Base-by-base conservation (phyloP, 2,888 invertebrate genomes). In the Caenorhabditis sp. region DNA sequence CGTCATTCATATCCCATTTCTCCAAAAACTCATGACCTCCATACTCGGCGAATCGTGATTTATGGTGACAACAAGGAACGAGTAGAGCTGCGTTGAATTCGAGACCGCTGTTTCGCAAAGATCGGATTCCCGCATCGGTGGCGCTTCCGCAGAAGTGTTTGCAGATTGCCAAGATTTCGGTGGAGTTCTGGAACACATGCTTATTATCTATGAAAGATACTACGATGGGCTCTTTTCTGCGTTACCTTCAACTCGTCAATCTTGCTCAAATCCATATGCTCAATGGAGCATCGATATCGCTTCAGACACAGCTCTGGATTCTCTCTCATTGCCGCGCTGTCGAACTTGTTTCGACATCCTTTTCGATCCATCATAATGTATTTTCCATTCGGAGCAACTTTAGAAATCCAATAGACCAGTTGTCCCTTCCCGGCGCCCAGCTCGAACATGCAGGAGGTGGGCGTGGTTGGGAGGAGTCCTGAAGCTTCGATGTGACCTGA, bases 71-170 rank as follows among this genome's bases (percentile, higher is more conserved):
- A 70, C 90, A 90, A 0, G 90, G 90, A 0, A 88, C 86, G 4
- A 90, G 70, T 26, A 88, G 82, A 19, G 90, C 87, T 56, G 88
- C 87, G 22, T 76, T 81, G 19, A 86, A 79, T 16, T 74, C 66
- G 1, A 87, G 54, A 4, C 83, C 81, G 63, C 81, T 77, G 38
- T 81, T 81, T n/a, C 24, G 22, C 24, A 84, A 58, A 14, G 81
- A 85, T 38, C 82, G 64, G 31, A 88, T 87, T 22, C 88, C 90
- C 0, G 86, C 87, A 74, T 90, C 90, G 8, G 90, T 90, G 8
- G 90, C 90, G 74, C 86, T 89, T 12, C 90, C 90, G 70, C 90
- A 90, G 47, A 90, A 89, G 51, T 90, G 90, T 66, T 90, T 90
- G 77, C 90, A 90, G 8, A 89, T 80, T 6, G 87, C 88, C 19